Base-by-base conservation (phyloP, 2,888 invertebrate species). In the Selenia dentaria region DNA sequence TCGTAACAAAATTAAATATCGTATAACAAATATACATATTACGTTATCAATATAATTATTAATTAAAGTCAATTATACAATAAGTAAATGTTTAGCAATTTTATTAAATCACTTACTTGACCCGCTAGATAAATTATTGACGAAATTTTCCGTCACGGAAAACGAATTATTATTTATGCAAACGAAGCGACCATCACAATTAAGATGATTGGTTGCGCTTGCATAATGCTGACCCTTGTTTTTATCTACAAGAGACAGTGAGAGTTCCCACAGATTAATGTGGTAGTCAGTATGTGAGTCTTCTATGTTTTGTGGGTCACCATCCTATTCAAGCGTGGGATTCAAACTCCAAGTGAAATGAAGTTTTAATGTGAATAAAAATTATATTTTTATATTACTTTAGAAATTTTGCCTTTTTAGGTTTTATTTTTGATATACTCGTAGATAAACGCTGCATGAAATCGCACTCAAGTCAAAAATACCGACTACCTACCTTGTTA, bases 201-300 rank as follows among this genome's bases (percentile, higher is more conserved):
- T 45, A 39, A 47, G 32, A n/a, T 50, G 50, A 59, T 63, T 55
- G 53, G 22, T 51, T 16, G 27, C 12, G 39, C 36, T 64, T 70
- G 62, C 62, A 70, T 71, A 67, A 66, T 29, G 38, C 40, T 43
- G 52, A 52, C 51, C 52, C 47, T 46, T 45, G 50, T 52, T 50
- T 49, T 52, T 50, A 51, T 54, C 39, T 34, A 45, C 59, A 57
- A 64, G 65, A 62, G 70, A 72, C 74, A 86, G 88, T 83, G 87
- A 88, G 88, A 88, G 88, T 85, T 22, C 1, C 22, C 22, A 22
- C 22, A 22, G 22, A 22, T 22, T 22, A 3, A n/a, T 2, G 8
- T 8, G 8, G 6, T 22, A 62, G 70, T 71, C 74, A 86, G 88
- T 83, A 86, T 88, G 88, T 87, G 88, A 84, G 9, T 73, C 78